Conservation (phyloP, 2,797 vertebrate species). For the Alca torda region DNA sequence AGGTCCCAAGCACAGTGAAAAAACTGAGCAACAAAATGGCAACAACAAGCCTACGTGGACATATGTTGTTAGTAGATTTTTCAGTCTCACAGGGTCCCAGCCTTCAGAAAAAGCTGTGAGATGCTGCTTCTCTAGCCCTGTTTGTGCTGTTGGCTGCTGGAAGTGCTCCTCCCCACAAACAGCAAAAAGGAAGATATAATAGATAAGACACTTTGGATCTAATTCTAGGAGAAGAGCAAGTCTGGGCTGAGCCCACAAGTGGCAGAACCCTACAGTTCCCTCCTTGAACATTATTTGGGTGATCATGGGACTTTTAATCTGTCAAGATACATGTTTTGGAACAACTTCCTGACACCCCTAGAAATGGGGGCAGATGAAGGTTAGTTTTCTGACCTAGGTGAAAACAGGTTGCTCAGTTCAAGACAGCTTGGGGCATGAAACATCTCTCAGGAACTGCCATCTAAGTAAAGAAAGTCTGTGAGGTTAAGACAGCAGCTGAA, state of each 20-base stretch:
- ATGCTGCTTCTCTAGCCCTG: background rate
- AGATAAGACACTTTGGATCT: background rate
- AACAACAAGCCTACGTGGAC: background rate
- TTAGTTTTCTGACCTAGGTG: background rate
- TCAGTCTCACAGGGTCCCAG: background rate
- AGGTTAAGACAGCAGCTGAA: background rate
- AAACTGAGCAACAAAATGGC: background rate
- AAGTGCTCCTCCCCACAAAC: background rate
- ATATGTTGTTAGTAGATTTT: background rate
- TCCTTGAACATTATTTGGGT: background rate
- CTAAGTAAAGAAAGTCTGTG: background rate
- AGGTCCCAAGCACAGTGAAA: background rate
- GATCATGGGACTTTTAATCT: background rate
- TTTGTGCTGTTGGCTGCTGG: background rate
- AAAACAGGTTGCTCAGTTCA: background rate
- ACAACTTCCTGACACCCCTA: background rate
- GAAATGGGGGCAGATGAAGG: background rate
- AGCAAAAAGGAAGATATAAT: background rate
- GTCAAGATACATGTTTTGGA: background rate
- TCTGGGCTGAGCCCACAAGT: background rate
- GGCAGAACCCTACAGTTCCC: background rate
- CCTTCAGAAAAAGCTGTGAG: background rate
- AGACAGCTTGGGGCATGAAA: background rate
- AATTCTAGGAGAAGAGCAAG: background rate
- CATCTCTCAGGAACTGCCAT: background rate